Base-by-base conservation (phyloP, 1,140 invertebrate species). In the Drosophila oshimai region DNA sequence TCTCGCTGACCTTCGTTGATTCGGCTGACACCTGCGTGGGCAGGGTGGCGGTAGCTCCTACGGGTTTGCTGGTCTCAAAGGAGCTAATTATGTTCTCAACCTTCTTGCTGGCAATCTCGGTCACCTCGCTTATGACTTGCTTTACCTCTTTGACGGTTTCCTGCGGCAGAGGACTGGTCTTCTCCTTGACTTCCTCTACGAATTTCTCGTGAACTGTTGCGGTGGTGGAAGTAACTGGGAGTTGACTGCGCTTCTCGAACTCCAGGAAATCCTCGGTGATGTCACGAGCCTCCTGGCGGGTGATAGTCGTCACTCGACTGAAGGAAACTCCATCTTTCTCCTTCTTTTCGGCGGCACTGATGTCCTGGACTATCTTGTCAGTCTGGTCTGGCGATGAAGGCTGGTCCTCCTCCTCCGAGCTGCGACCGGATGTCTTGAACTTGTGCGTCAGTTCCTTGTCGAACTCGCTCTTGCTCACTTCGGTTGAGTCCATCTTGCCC, bases 381-480 rank as follows among this genome's bases (percentile, higher is more conserved):
- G 86, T 60, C 31, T 65, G 68, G 10, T 77, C 75, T 12, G 70
- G 50, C 0, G 54, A 68, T 6, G 54, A 53, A 1, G 29, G 39
- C 13, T 51, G 57, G 10, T 90, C 89, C 22, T 91, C 90, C 44
- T 91, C 88, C 41, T 90, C 90, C 0, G 86, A 84, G 42, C 84
- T 89, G 7, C 89, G 88, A 5, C 90, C 74, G 6, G 90, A 89
- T 12, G 79, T 74, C 65, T 78, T 89, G 15, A 91, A 65, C 62
- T 91, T 91, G 44, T 91, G 86, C 4, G 89, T 89, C 29, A 91
- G 39, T 47, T 91, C 90, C 46, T 86, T 90, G 33, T 91, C 90
- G 42, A 91, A 91, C n/a, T 91, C 90, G 37, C 74, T 86, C 53
- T 91, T 91, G 50, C 65, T 90, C 3, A 91, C 53, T 51, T 91